Percentiles rank a stretch among this genome's conserved stretches.
These are phyloP conservation scores for Istiophorus platypterus DNA, from an alignment of 2,113 vertebrate genomes.

Conservation along the genomic window DNA sequence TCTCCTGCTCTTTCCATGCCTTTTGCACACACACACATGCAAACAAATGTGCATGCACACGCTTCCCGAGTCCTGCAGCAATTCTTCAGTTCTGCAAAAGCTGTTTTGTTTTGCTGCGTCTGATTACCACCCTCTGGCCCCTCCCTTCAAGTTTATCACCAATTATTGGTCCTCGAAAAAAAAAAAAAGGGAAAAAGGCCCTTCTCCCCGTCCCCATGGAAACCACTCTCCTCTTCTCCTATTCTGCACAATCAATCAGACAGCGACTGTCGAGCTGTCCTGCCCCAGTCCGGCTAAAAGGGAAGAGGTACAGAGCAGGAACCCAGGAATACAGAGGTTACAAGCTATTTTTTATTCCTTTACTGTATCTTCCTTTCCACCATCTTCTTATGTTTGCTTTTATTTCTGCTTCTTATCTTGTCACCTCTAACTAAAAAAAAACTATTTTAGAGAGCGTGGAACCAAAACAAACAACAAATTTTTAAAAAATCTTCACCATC, in stretches of 20 bases:
- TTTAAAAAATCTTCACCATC: neutral
- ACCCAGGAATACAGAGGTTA: constrained; percentile 47
- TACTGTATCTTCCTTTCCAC: neutral
- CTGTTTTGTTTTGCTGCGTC: constrained; percentile 29
- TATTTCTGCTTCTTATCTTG: neutral
- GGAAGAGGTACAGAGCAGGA: constrained; percentile 29
- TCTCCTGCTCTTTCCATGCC: neutral
- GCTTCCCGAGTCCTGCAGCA: constrained; percentile 41
- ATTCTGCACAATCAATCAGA: constrained; percentile 69
- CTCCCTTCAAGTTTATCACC: constrained; percentile 71
- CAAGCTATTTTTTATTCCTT: constrained; percentile 6
- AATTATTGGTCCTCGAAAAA: constrained; percentile 67
- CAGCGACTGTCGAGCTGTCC: constrained; percentile 44
- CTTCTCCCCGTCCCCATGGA: constrained; percentile 68
- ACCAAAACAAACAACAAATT: too few relatives aligned
- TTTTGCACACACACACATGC: neutral
- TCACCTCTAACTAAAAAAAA: neutral
- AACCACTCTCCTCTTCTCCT: constrained; percentile 64
- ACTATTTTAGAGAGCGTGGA: neutral
- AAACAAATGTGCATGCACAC: constrained; percentile 19
- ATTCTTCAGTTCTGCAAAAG: constrained; percentile 33
- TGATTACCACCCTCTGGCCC: constrained; percentile 47
- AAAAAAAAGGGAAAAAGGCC: constrained; percentile 24
- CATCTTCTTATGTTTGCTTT: constrained; percentile 2
- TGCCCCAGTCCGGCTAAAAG: constrained; percentile 38